Evolutionary conservation across 2,797 vertebrate species (phyloP), one percentile per base, ranked within the genome.

Genomic region (Halcyon smyrnensis): DNA sequence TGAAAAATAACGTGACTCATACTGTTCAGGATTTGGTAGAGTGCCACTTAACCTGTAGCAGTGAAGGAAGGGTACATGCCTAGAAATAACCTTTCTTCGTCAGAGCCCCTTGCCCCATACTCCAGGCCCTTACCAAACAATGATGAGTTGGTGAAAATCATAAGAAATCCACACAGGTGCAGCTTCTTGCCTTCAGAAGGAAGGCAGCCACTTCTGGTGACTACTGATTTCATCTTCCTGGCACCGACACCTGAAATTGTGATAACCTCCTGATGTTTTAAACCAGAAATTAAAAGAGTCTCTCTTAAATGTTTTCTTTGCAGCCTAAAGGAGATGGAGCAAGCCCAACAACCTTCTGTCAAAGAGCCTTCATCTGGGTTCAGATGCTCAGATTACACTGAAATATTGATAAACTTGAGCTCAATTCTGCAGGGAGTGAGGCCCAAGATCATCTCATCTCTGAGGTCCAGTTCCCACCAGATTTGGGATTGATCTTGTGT

Each of bases 301-400:
- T 57, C 15, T 67, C n/a, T 59, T 8, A 36, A 4, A 13, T 1
- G 3, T 48, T 1, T 1, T 12, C 5, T 81, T 64, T 39, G 19
- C n/a, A 84, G n/a, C 12, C 39, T 15, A 39, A 1, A 43, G 24
- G 45, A 77, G 32, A 43, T 0, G 2, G 10, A 87, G 25, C 23
- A 87, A 24, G 51, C 12, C 17, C 0, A 0, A 85, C 79, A 92
- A 43, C 7, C 39, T 84, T 79, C 63, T 39, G 24, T 85, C 23
- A 43, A 70, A 92, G 41, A 69, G 13, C 1, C 43, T 70, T 87
- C 62, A 17, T 17, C 11, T 37, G 25, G 14, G 4, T 69, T 71
- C n/a, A 65, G 15, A 5, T 63, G 27, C 25, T 70, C n/a, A 48
- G 9, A 68, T 80, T 68, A 53, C 32, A 53, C 19, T 25, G 32